These are phyloP conservation scores for Thinocorus orbignyianus DNA, from an alignment of 2,113 vertebrate genomes.

Conservation along the genomic window DNA sequence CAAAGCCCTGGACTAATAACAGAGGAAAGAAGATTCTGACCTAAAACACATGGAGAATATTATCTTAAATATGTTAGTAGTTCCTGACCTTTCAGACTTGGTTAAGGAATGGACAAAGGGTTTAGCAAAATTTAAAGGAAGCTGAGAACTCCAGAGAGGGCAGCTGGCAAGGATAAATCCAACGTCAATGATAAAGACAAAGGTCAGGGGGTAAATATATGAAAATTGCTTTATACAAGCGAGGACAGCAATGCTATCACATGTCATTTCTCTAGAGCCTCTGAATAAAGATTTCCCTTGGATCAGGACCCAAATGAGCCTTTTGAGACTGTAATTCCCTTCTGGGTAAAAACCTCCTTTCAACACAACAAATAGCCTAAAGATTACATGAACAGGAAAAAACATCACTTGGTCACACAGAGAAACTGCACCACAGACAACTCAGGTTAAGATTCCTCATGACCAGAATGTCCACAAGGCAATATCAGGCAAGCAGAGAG, in stretches of 20 bases:
- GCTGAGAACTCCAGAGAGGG: neutral
- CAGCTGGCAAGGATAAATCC: neutral
- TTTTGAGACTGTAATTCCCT: neutral
- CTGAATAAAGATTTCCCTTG: neutral
- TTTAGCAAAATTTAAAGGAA: neutral
- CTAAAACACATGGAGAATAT: neutral
- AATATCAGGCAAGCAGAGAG: fast-evolving
- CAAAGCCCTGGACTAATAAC: neutral
- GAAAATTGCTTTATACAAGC: slow-evolving; percentile 1
- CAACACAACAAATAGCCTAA: neutral
- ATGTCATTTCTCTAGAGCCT: neutral
- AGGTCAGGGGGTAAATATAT: neutral
- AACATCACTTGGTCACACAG: neutral
- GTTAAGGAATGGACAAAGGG: neutral
- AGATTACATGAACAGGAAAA: neutral
- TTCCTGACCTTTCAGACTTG: neutral
- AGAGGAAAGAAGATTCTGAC: neutral
- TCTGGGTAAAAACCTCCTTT: neutral
- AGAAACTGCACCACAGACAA: neutral
- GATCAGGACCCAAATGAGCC: neutral
- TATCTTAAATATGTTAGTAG: neutral
- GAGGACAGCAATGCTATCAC: neutral
- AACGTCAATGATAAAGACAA: neutral
- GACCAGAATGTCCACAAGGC: neutral
- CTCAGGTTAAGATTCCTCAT: neutral